Evolutionary conservation across 2,888 invertebrate species (phyloP).

Genomic region (Microplitis deprimator): DNA sequence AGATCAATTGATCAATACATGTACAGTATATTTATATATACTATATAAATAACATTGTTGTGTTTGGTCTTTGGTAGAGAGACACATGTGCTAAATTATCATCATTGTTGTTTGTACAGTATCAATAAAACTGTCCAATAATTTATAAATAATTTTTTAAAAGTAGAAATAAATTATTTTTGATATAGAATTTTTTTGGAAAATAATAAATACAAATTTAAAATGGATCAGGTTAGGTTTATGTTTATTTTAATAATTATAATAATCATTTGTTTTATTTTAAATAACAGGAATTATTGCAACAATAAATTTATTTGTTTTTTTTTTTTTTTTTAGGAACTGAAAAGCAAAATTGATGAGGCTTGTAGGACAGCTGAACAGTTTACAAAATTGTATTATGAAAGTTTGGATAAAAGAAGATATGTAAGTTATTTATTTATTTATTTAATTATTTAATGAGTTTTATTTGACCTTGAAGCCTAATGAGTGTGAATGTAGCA

Average conservation of each 20-base stretch:
- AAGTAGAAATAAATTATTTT: not conserved
- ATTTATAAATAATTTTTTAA: not conserved
- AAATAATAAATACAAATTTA: not conserved
- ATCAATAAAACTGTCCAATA: not conserved
- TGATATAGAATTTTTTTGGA: not conserved
- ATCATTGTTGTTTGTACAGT: not conserved
- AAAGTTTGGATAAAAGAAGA: slow-evolving; percentile 88
- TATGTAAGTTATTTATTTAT: slow-evolving; percentile 76
- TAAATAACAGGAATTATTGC: not conserved
- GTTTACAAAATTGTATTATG: slow-evolving; percentile 91
- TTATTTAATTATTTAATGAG: too few relatives aligned
- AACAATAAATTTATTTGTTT: not conserved
- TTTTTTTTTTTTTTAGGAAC: not conserved
- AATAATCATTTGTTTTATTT: not conserved
- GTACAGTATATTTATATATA: not conserved
- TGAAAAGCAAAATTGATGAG: slow-evolving; percentile 80
- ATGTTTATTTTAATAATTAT: not conserved
- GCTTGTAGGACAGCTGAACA: slow-evolving; percentile 90
- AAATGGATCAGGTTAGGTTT: slow-evolving; percentile 11
- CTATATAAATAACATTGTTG: not conserved
- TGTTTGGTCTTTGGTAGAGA: not conserved
- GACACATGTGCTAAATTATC: not conserved
- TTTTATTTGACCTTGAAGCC: too few relatives aligned
- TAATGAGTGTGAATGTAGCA: too few relatives aligned
- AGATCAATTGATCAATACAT: not conserved